Base-by-base conservation (phyloP, 2,113 vertebrate species). In the Pyxicephalus adspersus region DNA sequence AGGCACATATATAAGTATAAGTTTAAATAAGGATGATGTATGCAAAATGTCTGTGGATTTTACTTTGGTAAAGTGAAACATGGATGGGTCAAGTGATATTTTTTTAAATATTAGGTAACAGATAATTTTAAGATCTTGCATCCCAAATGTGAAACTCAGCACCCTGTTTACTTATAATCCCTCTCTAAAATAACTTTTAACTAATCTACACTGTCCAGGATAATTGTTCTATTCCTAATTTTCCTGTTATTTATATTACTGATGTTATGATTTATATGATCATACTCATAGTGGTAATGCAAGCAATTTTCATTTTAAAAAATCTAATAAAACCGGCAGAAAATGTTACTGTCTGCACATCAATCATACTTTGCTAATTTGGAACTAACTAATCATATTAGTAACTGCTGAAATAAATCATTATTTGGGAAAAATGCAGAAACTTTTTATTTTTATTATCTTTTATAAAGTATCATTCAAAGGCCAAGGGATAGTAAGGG, bases 251-350 rank as follows among this genome's bases (percentile, higher is more conserved):
- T 71, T 75, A 83, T 80, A 80, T 74, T 86, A 63, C 84, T 91
- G 87, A 87, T 87, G 89, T 87, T 83, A 85, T 85, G 86, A 89
- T 88, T 13, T 83, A 86, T 84, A 57, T 38, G 76, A 86, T 87
- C 77, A 88, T 85, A 23, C 52, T 72, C 79, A 70, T 80, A 84
- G 86, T 84, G 87, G 89, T 84, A 90, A 87, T 85, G 82, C 16
- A 84, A 83, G 20, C 64, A 76, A 89, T 87, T 87, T 87, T 89
- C 83, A 81, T 83, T 63, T 67, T 85, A 67, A 66, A 77, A 90
- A 89, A 89, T 75, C 87, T 89, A 66, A 88, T 86, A 83, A 88
- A 90, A 87, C 77, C 85, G 68, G 89, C 83, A 88, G 75, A 81
- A 38, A 84, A 23, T 38, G 88, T 89, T 88, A 84, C 64, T 87